Evolutionary conservation across 2,113 vertebrate species (phyloP).

Genomic region (Leptobrachium ailaonicum): DNA sequence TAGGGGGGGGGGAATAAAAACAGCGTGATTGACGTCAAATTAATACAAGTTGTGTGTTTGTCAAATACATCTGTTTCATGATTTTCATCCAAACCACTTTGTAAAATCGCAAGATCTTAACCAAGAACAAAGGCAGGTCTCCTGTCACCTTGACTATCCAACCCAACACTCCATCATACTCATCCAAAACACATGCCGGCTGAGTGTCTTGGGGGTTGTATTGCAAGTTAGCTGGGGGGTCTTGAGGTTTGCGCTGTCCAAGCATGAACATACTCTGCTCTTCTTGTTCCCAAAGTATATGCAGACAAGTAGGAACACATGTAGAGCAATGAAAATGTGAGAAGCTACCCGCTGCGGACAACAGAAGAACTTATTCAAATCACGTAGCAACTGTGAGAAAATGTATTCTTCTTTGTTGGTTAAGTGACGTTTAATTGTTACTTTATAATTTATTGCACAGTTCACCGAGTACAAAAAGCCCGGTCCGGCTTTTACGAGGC

Average conservation of each 20-base stretch:
- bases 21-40: too few species aligned
- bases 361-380: conserved; percentile 7
- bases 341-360: conserved; percentile 10
- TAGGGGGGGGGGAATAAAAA: too few species aligned
- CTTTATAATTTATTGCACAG: conserved; percentile 23
- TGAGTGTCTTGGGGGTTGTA: too few species aligned
- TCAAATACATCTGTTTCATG: too few species aligned
- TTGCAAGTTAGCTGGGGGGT: too few species aligned
- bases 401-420: conserved; percentile 37
- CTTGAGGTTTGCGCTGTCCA: background rate
- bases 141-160: too few species aligned
- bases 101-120: too few species aligned
- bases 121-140: too few species aligned
- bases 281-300: background rate
- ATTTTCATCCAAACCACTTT: too few species aligned
- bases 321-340: background rate
- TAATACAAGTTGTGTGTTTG: too few species aligned
- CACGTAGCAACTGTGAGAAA: conserved; percentile 29
- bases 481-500: background rate
- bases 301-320: background rate
- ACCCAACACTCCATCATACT: too few species aligned
- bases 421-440: conserved; percentile 33
- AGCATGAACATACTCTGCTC: background rate
- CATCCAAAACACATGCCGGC: too few species aligned
- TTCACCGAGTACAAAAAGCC: conserved; percentile 7